Evolutionary conservation across 1,140 invertebrate genomes (phyloP).

Genomic region (Drosophila tani): DNA sequence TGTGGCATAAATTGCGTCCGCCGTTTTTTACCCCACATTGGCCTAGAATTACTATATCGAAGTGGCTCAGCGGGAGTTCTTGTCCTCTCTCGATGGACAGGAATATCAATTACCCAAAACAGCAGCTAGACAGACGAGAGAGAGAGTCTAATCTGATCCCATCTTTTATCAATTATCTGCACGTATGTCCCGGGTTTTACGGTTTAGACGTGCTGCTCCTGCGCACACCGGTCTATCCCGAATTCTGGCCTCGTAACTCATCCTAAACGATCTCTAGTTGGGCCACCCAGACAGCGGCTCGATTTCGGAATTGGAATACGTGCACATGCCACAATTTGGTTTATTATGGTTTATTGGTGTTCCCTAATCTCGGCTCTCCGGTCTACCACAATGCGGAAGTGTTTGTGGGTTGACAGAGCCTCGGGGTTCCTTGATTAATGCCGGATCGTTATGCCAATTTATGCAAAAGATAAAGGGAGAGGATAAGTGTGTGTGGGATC

Average conservation of each 20-base stretch:
- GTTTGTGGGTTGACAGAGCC: slow-evolving; percentile 18
- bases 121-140: slow-evolving; percentile 13
- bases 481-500: slow-evolving; percentile 6
- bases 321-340: slow-evolving; percentile 73
- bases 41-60: slow-evolving; percentile 46
- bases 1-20: slow-evolving; percentile 79
- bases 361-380: slow-evolving; percentile 2
- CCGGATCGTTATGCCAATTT: slow-evolving; percentile 46
- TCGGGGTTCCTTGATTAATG: slow-evolving; percentile 29
- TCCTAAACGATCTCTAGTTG: slow-evolving; percentile 62
- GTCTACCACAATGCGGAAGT: slow-evolving; percentile 63
- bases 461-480: slow-evolving; percentile 42
- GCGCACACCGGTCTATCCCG: slow-evolving; percentile 45
- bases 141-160: slow-evolving; percentile 53
- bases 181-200: slow-evolving; percentile 57
- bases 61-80: slow-evolving; percentile 59
- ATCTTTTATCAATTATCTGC: slow-evolving; percentile 71
- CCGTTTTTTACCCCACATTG: slow-evolving; percentile 56
- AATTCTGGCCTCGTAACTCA: slow-evolving; percentile 70
- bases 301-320: slow-evolving; percentile 47
- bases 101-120: slow-evolving; percentile 77
- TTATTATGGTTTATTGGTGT: slow-evolving; percentile 59
- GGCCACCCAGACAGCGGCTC: slow-evolving; percentile 44
- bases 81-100: slow-evolving; percentile 30
- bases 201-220: slow-evolving; percentile 41